A percentile compares a stretch with the other conserved stretches of the same genome.
Evolutionary conservation across 2,113 vertebrate species (phyloP).

Genomic region (Mastomys natalensis): DNA sequence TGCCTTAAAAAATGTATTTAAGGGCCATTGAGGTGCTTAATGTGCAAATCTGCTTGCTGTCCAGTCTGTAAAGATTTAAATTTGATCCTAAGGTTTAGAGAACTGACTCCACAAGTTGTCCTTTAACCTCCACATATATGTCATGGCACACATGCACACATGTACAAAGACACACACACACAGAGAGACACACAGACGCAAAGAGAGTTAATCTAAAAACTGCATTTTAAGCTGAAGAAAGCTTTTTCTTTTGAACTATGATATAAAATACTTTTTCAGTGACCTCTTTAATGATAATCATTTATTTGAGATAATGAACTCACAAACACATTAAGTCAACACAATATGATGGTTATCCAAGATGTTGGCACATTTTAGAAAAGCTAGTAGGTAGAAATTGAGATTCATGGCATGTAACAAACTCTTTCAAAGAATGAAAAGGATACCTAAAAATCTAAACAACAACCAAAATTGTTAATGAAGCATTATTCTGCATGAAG

Average conservation of each 20-base stretch:
- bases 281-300: conserved; percentile 21
- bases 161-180: background rate
- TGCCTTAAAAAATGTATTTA: conserved; percentile 28
- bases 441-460: conserved; percentile 12
- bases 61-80: too few species aligned
- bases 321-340: conserved; percentile 32
- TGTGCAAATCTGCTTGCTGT: background rate
- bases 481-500: conserved; percentile 15
- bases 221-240: conserved; percentile 9
- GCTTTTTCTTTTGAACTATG: background rate
- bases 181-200: background rate
- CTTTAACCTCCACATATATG: background rate
- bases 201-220: background rate
- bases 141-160: background rate
- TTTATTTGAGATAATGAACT: conserved; percentile 43
- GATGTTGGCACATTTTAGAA: conserved; percentile 14
- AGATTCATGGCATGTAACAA: background rate
- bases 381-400: background rate
- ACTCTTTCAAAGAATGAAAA: background rate
- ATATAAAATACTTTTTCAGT: background rate
- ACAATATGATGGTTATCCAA: conserved; percentile 28
- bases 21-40: background rate
- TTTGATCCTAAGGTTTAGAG: background rate
- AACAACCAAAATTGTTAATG: background rate
- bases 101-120: background rate